Percentiles rank a stretch among this genome's conserved stretches.
phyloP scores from a whole-genome alignment of 2,797 vertebrate genomes.

The Luscinia luscinia region DNA sequence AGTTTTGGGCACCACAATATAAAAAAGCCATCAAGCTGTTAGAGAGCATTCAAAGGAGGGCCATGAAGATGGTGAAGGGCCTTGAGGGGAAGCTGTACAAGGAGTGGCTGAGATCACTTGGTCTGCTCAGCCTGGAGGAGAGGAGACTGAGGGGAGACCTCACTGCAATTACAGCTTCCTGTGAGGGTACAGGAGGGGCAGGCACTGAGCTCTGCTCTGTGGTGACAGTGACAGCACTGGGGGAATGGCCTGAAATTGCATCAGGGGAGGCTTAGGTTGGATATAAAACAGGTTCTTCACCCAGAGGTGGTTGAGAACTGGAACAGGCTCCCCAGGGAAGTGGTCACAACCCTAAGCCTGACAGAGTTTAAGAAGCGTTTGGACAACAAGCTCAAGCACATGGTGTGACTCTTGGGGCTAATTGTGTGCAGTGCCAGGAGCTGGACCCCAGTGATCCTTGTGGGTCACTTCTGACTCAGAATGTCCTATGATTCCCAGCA shows the following conservation, averaged over 20 bases:
- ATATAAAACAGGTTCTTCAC: not conserved
- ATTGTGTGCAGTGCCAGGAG: not conserved
- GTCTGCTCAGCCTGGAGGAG: not conserved
- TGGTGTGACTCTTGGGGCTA: not conserved
- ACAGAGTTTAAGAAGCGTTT: not conserved
- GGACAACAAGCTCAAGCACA: not conserved
- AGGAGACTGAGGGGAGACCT: not conserved
- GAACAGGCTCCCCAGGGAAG: not conserved
- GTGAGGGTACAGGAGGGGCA: not conserved
- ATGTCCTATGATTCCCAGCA: not conserved
- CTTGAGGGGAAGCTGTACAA: accelerated
- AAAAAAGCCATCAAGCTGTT: not conserved
- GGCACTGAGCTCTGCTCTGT: not conserved
- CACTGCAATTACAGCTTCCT: not conserved
- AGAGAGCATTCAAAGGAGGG: not conserved
- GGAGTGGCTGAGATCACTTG: not conserved
- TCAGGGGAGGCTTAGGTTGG: not conserved
- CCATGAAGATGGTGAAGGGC: not conserved
- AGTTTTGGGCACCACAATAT: not conserved
- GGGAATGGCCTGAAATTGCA: not conserved
- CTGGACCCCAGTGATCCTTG: not conserved
- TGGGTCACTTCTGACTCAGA: not conserved
- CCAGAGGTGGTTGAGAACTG: not conserved
- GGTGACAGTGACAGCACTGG: not conserved
- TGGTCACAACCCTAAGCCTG: not conserved